phyloP scores from a whole-genome alignment of 2,113 vertebrate genomes.

The Sigmodon hispidus region DNA sequence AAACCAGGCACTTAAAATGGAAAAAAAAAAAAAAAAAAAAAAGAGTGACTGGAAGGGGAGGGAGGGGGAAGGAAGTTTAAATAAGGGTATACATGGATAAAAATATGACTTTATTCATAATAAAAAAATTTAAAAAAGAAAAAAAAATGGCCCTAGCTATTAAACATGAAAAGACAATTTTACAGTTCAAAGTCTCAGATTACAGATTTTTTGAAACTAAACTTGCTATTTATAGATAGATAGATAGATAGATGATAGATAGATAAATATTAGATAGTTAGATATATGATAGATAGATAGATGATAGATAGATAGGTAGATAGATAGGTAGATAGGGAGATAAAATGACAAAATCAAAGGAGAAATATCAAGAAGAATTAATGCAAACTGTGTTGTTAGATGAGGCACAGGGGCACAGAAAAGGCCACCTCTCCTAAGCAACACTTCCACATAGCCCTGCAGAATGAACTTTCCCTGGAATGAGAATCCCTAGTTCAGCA shows the following conservation, averaged over 20 bases:
- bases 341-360: neutral
- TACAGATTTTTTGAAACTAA: neutral
- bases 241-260: neutral
- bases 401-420: neutral
- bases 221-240: neutral
- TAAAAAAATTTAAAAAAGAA: no score
- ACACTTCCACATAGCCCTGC: neutral
- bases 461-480: neutral
- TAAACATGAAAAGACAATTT: neutral
- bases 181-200: neutral
- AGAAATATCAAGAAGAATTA: neutral
- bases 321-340: no score
- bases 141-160: no score
- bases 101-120: no score
- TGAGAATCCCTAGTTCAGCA: neutral
- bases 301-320: no score
- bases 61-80: no score
- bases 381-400: neutral
- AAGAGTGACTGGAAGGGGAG: no score
- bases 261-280: no score
- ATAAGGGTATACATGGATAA: no score
- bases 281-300: neutral
- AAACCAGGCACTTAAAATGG: no score
- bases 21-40: no score
- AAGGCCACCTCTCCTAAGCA: neutral